Evolutionary conservation across 2,113 vertebrate genomes (phyloP).

Genomic region (Glaucomys volans): DNA sequence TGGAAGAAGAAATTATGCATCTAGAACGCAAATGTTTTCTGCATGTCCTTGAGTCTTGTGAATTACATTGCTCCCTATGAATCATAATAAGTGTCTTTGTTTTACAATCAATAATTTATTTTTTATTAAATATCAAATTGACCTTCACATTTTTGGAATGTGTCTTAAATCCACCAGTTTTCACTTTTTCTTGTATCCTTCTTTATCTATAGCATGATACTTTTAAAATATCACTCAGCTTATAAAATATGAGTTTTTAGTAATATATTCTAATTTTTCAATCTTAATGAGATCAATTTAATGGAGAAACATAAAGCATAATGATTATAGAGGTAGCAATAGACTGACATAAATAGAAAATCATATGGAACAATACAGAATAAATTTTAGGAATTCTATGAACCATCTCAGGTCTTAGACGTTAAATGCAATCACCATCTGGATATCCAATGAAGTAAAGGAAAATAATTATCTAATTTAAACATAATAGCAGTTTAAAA

Average conservation of each 20-base stretch:
- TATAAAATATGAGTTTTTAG: neutral
- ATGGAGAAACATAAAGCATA: neutral
- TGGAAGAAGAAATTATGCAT: neutral
- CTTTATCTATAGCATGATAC: neutral
- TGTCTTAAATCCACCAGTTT: neutral
- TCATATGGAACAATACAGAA: neutral
- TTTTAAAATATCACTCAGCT: neutral
- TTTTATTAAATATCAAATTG: neutral
- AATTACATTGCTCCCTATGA: neutral
- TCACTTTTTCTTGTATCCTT: neutral
- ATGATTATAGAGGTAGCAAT: neutral
- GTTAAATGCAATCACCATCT: neutral
- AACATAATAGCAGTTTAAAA: neutral
- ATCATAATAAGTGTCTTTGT: neutral
- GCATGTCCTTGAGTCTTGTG: neutral
- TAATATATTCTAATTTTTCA: neutral
- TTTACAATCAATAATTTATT: neutral
- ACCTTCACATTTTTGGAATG: neutral
- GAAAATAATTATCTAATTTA: neutral
- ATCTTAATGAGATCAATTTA: neutral
- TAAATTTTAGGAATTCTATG: neutral
- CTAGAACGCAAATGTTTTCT: neutral
- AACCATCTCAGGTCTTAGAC: neutral
- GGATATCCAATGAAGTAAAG: neutral
- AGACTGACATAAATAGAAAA: slow-evolving; percentile 2